Evolutionary conservation across 2,797 vertebrate genomes (phyloP), one percentile per base, ranked within the genome.

Genomic region (Pangasius sanitwongsei): DNA sequence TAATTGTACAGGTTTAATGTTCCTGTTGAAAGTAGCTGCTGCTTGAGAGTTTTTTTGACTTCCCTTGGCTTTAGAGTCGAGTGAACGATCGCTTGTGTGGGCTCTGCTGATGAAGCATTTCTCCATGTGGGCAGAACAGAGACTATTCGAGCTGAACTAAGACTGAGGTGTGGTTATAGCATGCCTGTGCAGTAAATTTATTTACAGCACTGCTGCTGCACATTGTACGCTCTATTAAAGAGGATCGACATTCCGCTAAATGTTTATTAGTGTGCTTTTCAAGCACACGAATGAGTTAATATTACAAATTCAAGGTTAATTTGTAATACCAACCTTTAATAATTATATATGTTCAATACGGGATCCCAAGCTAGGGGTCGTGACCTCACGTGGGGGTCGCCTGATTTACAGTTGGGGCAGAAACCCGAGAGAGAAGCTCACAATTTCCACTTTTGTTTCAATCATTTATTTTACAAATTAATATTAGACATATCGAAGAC

Each of bases 21-120:
- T 95, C 95, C 94, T 94, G 94, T 93, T 94, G 87, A 92, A 92
- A 94, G 92, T 61, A 86, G 61, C 87, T 87, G 88, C 48, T 34
- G 44, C 55, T 31, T 28, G 6, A 85, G 94, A 93, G 90, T 37
- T 75, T 69, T 69, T 94, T 72, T 5, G 31, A 74, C 67, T 57
- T 55, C 20, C 91, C 89, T 88, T 82, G 2, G 25, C 85, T 90
- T 87, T 91, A 89, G 92, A 91, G 91, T 92, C 6, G 20, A 55
- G 65, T 7, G 8, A 85, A 85, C 48, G n/a, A n/a, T 84, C 2
- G 83, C 63, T 57, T 31, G 70, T 70, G 70, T 89, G 81, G 11
- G 75, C 84, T 75, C 50, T 82, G 86, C 87, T 82, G 74, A 90
- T 77, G 34, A 78, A 83, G 86, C 87, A 83, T 69, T 78, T 81